Evolutionary conservation across 37 sponge, comb jelly and placozoan species (phyloP), one percentile per base, ranked within the genome.

Genomic region (Bolinopsis microptera): DNA sequence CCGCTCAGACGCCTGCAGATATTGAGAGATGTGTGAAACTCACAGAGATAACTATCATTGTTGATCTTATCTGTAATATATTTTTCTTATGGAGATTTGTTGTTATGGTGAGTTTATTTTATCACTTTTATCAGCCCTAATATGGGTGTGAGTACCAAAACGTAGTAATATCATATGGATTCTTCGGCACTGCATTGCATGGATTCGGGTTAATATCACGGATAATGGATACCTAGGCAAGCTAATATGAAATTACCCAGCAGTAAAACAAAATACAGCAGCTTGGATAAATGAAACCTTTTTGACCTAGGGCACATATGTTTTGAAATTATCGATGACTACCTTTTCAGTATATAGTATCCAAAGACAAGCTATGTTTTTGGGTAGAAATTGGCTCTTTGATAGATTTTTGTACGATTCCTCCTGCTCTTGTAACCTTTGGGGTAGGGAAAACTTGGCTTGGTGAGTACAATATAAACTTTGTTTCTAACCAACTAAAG

Each of bases 291-390:
- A n/a, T n/a, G n/a, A n/a, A n/a, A n/a, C n/a, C n/a, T n/a, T n/a
- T n/a, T n/a, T n/a, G n/a, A n/a, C n/a, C n/a, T n/a, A n/a, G n/a
- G n/a, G n/a, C n/a, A n/a, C n/a, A n/a, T n/a, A n/a, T n/a, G n/a
- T n/a, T n/a, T n/a, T n/a, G n/a, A n/a, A n/a, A n/a, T n/a, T n/a
- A n/a, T n/a, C n/a, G n/a, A n/a, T n/a, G n/a, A n/a, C n/a, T n/a
- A n/a, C n/a, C n/a, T n/a, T 80, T 80, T 80, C 82, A 80, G 82
- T 80, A 35, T 34, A 80, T 80, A 80, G 82, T 80, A 35, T 33
- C 82, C 34, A 80, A 80, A 80, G 82, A 80, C 82, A 80, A 80
- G 38, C 37, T 80, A 21, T 36, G 82, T 80, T 80, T 80, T 34
- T 80, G 82, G 82, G 82, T 80, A 8, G 82, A 80, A 80, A 24